These are phyloP conservation scores for Diaphora mendica DNA, from an alignment of 2,888 invertebrate species.

Conservation along the genomic window DNA sequence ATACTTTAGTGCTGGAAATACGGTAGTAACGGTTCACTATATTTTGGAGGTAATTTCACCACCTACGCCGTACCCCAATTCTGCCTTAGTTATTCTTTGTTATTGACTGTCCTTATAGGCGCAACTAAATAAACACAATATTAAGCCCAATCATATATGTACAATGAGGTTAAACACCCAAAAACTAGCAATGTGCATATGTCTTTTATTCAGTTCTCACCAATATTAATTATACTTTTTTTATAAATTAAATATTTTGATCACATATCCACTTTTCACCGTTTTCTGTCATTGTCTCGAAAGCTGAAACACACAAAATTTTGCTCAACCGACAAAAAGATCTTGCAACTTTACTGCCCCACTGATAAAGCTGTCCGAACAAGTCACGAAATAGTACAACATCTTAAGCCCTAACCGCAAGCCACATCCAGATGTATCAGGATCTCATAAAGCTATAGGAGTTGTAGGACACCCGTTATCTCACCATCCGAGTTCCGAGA, in stretches of 20 bases:
- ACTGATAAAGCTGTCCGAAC: not conserved
- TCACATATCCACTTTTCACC: not conserved
- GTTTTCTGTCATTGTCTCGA: not conserved
- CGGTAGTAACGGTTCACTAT: not conserved
- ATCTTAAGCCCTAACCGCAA: not conserved
- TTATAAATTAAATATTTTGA: not conserved
- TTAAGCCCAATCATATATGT: not conserved
- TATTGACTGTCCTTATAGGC: not conserved
- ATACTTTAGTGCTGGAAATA: not conserved
- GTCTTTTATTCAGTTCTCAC: not conserved
- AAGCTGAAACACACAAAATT: not conserved
- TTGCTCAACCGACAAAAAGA: not conserved
- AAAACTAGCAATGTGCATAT: not conserved
- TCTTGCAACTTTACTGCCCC: not conserved
- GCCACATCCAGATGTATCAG: slow-evolving; percentile 50
- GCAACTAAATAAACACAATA: not conserved
- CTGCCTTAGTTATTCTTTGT: not conserved
- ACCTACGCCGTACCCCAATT: not conserved
- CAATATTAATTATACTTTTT: not conserved
- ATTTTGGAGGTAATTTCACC: not conserved
- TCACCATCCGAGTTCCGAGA: slow-evolving; percentile 77
- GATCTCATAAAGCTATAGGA: slow-evolving; percentile 56
- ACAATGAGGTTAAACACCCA: not conserved
- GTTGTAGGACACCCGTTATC: slow-evolving; percentile 74
- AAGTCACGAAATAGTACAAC: not conserved